Base-by-base conservation (phyloP, 2,888 invertebrate species). In the Mimas tiliae region DNA sequence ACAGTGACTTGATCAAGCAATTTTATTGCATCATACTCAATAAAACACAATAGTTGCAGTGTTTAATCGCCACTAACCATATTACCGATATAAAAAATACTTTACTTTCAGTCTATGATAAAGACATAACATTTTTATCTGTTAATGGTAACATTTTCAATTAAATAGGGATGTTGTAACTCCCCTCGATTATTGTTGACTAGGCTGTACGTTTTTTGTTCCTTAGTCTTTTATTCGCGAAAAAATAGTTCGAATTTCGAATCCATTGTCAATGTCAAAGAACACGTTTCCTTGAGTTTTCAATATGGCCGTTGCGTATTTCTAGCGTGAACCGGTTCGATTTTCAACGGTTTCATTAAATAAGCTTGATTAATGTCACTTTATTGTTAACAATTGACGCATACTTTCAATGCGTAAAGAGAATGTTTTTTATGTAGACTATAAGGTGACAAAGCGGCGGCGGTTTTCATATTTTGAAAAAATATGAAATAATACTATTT, bases 231-330 rank as follows among this genome's bases (percentile, higher is more conserved):
- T 83, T 78, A 81, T 78, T 84, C 73, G 88, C 88, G 74, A 86
- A 91, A 89, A 88, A 83, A 81, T 75, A 70, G 66, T 70, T 71
- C 67, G 47, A 78, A 83, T 74, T 77, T 78, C 71, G 70, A 72
- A 70, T 70, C 80, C 75, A 87, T 88, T 89, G 87, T 87, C 72
- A 68, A 78, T 67, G 82, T 85, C 79, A 64, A 82, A 86, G 82
- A 88, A 88, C 85, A 78, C 72, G 84, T 86, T 84, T 77, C 73
- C 72, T 75, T 75, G 71, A 81, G 79, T 85, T 85, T 85, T 81
- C 72, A 75, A 81, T 79, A 80, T 77, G 75, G 74, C 68, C 34
- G 72, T 70, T 72, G 74, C 72, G 72, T 80, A 78, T 77, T 80
- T 72, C 76, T 79, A 67, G 71, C 72, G 65, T 72, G 68, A 76